A percentile compares a stretch with the other conserved stretches of the same genome.
Conservation (phyloP, 2,113 vertebrate genomes). For the Coturnix japonica region DNA sequence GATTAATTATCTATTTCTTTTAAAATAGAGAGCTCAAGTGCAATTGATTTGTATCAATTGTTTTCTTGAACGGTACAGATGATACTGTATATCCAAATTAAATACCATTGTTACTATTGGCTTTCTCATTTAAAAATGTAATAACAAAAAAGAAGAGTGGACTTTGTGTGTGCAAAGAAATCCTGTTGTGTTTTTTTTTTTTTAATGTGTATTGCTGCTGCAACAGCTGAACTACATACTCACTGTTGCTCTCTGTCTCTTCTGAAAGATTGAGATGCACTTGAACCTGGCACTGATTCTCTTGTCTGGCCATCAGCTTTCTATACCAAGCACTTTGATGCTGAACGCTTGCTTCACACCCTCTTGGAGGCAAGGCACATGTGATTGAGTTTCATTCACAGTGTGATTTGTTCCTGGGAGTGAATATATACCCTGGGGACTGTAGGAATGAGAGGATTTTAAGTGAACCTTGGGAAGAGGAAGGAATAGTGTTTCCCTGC, state of each 20-base stretch:
- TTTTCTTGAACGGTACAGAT: constrained; percentile 1
- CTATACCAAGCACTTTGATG: background rate
- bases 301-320: background rate
- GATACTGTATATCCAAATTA: background rate
- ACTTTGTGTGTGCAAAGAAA: background rate
- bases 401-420: background rate
- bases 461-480: background rate
- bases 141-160: background rate
- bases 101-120: background rate
- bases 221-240: background rate
- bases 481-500: background rate
- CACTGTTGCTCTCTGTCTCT: background rate
- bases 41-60: background rate
- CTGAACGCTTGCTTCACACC: accelerated
- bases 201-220: background rate
- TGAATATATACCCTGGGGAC: background rate
- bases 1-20: background rate
- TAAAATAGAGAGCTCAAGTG: background rate
- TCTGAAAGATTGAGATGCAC: accelerated
- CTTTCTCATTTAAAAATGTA: background rate
- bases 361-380: accelerated
- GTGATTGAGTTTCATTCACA: too few relatives aligned
- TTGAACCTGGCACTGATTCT: background rate
- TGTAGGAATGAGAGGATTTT: background rate
- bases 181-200: background rate